Percentiles rank a stretch among this genome's conserved stretches.
Conservation (phyloP, 1,140 invertebrate genomes). For the Aphaenogaster ashmeadi region DNA sequence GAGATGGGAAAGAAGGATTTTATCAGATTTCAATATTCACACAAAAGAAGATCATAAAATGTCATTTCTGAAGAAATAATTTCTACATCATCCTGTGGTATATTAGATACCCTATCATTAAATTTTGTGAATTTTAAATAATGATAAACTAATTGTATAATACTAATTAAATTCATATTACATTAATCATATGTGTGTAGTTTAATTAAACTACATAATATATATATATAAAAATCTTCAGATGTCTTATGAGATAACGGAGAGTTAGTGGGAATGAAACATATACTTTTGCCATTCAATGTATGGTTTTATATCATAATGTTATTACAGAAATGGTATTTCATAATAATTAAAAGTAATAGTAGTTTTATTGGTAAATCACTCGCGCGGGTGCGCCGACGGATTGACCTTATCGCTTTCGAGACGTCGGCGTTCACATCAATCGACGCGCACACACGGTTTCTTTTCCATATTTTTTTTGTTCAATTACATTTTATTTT, state of each 20-base stretch:
- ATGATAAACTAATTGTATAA: not conserved
- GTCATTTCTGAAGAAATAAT: not conserved
- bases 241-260: not conserved
- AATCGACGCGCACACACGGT: constrained; percentile 77
- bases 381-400: constrained; percentile 80
- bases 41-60: not conserved
- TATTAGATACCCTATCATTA: not conserved
- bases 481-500: constrained; percentile 77
- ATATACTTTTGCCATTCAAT: constrained; percentile 82
- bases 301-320: constrained; percentile 87
- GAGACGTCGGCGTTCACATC: constrained; percentile 55
- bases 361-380: constrained; percentile 84
- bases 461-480: constrained; percentile 69
- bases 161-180: no score
- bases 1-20: not conserved
- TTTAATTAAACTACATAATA: no score
- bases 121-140: constrained; percentile 1
- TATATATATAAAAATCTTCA: no score
- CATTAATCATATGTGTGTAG: no score
- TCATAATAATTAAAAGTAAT: constrained; percentile 86
- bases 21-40: not conserved
- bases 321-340: constrained; percentile 86
- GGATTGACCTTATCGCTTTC: constrained; percentile 75
- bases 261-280: not conserved
- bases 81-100: not conserved